Conservation (phyloP, 2,113 vertebrate species). For the Phalacrocorax aristotelis region DNA sequence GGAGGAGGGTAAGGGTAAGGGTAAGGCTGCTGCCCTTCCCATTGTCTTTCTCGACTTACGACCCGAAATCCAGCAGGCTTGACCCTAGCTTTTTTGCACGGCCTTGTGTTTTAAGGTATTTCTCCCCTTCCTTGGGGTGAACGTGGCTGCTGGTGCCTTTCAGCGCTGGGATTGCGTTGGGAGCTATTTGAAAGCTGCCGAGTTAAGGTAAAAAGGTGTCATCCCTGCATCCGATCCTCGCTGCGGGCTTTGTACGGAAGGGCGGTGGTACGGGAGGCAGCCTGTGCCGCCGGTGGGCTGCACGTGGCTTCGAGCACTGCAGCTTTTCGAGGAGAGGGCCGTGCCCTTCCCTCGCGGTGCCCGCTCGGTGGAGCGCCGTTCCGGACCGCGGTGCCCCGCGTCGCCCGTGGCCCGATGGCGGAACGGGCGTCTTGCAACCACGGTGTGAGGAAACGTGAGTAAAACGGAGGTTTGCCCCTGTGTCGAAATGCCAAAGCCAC, state of each 20-base stretch:
- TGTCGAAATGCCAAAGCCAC: not conserved
- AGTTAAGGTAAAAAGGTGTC: rapidly evolving
- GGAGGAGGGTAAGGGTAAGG: not conserved
- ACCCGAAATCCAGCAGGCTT: not conserved
- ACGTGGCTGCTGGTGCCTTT: not conserved
- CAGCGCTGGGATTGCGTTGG: not conserved
- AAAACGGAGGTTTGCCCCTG: rapidly evolving
- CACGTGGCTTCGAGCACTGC: not conserved
- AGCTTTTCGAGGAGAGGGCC: not conserved
- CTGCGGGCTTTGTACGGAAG: rapidly evolving
- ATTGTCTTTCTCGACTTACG: too few species aligned
- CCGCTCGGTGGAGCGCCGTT: not conserved
- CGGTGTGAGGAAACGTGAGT: not conserved
- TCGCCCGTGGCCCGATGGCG: rapidly evolving
- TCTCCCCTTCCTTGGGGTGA: not conserved
- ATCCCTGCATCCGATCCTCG: rapidly evolving
- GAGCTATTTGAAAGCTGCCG: not conserved
- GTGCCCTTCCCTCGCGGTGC: not conserved
- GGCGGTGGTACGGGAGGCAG: not conserved
- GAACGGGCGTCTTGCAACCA: rapidly evolving
- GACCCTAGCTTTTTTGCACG: not conserved
- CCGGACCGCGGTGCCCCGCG: rapidly evolving
- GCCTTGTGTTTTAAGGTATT: not conserved
- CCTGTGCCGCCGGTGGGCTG: too few species aligned
- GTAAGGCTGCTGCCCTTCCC: not conserved